These are phyloP conservation scores for Lycorma delicatula DNA, from an alignment of 1,140 invertebrate genomes.

Conservation along the genomic window DNA sequence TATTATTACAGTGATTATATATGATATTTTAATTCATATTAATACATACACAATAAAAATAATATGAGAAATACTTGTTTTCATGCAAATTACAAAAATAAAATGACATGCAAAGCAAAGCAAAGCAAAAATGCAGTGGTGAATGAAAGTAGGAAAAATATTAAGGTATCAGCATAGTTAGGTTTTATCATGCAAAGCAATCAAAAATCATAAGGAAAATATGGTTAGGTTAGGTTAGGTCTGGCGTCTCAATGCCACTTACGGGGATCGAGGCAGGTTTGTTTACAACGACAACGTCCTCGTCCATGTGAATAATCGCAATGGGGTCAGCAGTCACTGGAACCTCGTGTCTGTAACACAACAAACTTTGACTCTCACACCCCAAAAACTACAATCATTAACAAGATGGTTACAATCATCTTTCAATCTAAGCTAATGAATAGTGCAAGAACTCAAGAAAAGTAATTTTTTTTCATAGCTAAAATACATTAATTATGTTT, in stretches of 20 bases:
- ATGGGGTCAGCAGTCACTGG: conserved; percentile 89
- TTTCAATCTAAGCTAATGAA: no score
- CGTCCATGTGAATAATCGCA: conserved; percentile 93
- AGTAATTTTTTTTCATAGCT: no score
- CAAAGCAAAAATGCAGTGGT: no score
- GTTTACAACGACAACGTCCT: conserved; percentile 97
- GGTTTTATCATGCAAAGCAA: not conserved
- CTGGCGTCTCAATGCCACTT: conserved; percentile 30
- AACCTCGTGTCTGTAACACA: conserved; percentile 89
- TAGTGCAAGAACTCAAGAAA: no score
- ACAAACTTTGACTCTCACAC: not conserved
- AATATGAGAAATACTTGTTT: not conserved
- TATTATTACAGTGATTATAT: no score
- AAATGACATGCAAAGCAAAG: not conserved
- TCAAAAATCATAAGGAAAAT: not conserved
- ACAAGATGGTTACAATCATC: no score
- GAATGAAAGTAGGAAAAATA: not conserved
- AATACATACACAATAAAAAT: no score
- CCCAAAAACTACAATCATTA: no score
- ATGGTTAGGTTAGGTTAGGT: not conserved
- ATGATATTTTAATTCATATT: no score
- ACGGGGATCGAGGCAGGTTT: conserved; percentile 98
- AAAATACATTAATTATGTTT: no score
- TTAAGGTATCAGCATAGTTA: no score
- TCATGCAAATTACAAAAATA: not conserved